These are phyloP conservation scores for Villa cingulata DNA, from an alignment of 2,888 invertebrate species.

Conservation along the genomic window DNA sequence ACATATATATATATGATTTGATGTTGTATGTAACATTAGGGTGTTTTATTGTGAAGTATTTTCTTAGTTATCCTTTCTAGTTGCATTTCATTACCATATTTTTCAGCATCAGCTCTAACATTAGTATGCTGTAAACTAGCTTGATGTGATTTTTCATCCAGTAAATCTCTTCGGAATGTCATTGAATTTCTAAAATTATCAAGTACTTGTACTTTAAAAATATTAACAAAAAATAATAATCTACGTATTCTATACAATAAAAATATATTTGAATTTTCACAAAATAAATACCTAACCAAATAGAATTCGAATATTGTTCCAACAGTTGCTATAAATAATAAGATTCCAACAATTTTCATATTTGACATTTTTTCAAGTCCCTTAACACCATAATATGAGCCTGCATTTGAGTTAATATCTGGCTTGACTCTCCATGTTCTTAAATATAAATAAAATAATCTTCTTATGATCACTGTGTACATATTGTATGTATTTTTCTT, in stretches of 20 bases:
- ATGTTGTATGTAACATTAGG: too few relatives aligned
- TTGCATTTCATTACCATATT: constrained; percentile 44
- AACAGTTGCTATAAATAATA: constrained; percentile 42
- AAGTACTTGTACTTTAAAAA: background rate
- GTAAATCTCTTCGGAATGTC: constrained; percentile 35
- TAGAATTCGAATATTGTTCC: constrained; percentile 47
- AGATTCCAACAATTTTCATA: constrained; percentile 42
- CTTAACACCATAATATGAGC: constrained; percentile 49
- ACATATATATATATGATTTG: too few relatives aligned
- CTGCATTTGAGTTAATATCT: constrained; percentile 23
- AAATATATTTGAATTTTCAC: background rate
- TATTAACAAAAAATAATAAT: background rate
- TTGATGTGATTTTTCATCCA: constrained; percentile 39
- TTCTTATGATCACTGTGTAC: too few relatives aligned
- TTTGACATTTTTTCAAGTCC: constrained; percentile 49
- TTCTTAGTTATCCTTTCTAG: constrained; percentile 28
- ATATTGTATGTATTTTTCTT: too few relatives aligned
- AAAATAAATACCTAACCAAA: constrained; percentile 41
- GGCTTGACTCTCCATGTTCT: constrained; percentile 27
- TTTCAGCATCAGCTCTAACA: constrained; percentile 40
- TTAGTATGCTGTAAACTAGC: constrained; percentile 40
- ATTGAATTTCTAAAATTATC: constrained; percentile 41
- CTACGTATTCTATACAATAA: background rate
- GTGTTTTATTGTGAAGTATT: too few relatives aligned
- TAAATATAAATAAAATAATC: too few relatives aligned